phyloP scores from a whole-genome alignment of 2,113 vertebrate species.

The Odocoileus virginianus region DNA sequence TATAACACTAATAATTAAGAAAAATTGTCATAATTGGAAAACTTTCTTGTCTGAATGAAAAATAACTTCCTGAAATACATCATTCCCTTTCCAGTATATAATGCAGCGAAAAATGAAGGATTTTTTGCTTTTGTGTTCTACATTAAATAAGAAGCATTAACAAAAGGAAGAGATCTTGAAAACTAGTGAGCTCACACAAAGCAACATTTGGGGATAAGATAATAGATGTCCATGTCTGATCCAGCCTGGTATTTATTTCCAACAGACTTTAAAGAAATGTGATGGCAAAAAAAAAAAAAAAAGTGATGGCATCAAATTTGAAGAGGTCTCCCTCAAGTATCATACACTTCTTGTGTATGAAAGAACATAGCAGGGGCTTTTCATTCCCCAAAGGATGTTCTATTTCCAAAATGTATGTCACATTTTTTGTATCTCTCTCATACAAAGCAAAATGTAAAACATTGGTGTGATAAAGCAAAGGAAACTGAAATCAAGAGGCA shows the following conservation, averaged over 20 bases:
- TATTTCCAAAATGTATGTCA: background rate
- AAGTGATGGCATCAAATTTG: background rate
- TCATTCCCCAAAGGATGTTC: background rate
- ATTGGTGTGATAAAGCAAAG: background rate
- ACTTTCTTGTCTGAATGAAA: background rate
- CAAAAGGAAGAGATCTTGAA: background rate
- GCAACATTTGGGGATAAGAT: background rate
- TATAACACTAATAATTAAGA: conserved; percentile 50
- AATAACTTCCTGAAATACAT: conserved; percentile 21
- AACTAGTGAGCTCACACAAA: background rate
- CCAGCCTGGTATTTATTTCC: background rate
- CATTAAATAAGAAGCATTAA: background rate
- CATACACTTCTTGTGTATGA: rapidly evolving
- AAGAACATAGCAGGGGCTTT: background rate
- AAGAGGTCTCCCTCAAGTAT: background rate
- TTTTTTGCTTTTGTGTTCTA: background rate
- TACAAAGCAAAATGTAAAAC: background rate
- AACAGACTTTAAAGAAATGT: background rate
- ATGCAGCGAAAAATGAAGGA: background rate
- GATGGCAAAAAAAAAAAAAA: background rate
- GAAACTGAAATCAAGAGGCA: background rate
- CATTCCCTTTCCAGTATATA: background rate
- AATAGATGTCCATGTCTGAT: background rate
- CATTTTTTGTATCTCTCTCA: background rate
- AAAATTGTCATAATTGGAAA: conserved; percentile 50